Evolutionary conservation across 2,888 invertebrate species (phyloP), one percentile per base, ranked within the genome.

Genomic region (Aricia artaxerxes): DNA sequence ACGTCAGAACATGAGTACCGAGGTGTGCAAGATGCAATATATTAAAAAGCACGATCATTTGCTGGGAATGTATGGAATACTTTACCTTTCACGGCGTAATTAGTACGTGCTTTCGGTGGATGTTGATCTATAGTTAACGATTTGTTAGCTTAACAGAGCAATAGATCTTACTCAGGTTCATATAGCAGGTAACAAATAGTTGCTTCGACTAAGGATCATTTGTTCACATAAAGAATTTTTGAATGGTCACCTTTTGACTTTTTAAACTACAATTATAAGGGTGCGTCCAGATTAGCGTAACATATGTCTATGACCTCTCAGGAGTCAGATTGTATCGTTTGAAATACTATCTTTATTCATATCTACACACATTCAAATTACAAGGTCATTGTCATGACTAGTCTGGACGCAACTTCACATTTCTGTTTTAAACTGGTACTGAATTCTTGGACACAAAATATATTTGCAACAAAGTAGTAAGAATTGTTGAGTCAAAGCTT

Each of bases 21-120:
- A 73, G 9, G 73, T 73, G 44, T 73, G 73, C 73, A 73, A 73
- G 24, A 73, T 44, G 69, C 38, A 69, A 73, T 40, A 2, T 44
- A 44, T 9, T 44, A 73, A 73, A 73, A 73, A 73, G 73, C 73
- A 24, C n/a, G 40, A 40, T 73, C 44, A 13, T 44, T 73, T 73
- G 73, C 13, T 69, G 13, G 24, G 40, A 73, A 40, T 73, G n/a
- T 44, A 73, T 73, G n/a, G 40, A 3, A 13, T 35, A 69, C 38
- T 44, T 73, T 44, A 73, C 73, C 73, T 44, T 73, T 44, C 44
- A 24, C 24, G 31, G 72, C 38, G 9, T 44, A 40, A 73, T 73
- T 24, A 73, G 69, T 31, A 38, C 69, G 69, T 69, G 35, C 35
- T 38, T 69, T 69, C 16, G 13, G 13, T 69, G 35, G 35, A 69